phyloP scores from a whole-genome alignment of 1,140 invertebrate genomes.

The Drosophila sucinea region DNA sequence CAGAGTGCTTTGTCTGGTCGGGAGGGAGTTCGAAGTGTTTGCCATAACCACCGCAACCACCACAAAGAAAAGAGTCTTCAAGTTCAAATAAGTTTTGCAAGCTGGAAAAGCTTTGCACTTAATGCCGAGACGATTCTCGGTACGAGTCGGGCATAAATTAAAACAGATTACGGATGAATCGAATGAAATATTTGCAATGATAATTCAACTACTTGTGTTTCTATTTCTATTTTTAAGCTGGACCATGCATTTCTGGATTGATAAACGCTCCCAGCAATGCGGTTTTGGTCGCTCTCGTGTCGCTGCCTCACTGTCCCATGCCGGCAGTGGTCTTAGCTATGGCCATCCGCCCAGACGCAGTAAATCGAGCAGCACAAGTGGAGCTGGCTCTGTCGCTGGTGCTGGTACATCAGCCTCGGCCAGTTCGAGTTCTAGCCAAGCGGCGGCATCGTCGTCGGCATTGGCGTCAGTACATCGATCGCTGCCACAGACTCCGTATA shows the following conservation, averaged over 20 bases:
- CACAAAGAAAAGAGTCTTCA: slow-evolving; percentile 14
- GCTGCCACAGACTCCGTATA: slow-evolving; percentile 48
- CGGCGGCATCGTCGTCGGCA: slow-evolving; percentile 1
- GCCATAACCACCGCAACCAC: slow-evolving; percentile 20
- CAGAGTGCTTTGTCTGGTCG: slow-evolving; percentile 66
- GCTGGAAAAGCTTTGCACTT: slow-evolving; percentile 28
- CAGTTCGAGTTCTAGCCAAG: slow-evolving; percentile 33
- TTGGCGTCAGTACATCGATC: slow-evolving; percentile 56
- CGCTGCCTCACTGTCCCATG: slow-evolving; percentile 77
- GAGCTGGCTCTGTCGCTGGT: slow-evolving; percentile 37
- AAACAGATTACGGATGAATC: not conserved
- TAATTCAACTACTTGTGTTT: slow-evolving; percentile 25
- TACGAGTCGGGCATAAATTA: slow-evolving; percentile 1
- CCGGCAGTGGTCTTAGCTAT: slow-evolving; percentile 76
- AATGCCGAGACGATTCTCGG: slow-evolving; percentile 26
- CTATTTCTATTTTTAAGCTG: slow-evolving; percentile 22
- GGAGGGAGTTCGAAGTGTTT: slow-evolving; percentile 19
- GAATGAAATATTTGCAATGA: not conserved
- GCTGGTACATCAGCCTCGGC: slow-evolving; percentile 18
- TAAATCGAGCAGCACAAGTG: slow-evolving; percentile 61
- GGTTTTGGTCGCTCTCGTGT: slow-evolving; percentile 85
- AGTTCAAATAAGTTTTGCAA: slow-evolving; percentile 61
- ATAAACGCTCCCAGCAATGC: slow-evolving; percentile 87
- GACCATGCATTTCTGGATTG: slow-evolving; percentile 89
- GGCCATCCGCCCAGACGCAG: slow-evolving; percentile 76